A percentile compares a stretch with the other conserved stretches of the same genome.
Evolutionary conservation across 2,888 invertebrate genomes (phyloP).

Genomic region (Schrankia costaestrigalis): DNA sequence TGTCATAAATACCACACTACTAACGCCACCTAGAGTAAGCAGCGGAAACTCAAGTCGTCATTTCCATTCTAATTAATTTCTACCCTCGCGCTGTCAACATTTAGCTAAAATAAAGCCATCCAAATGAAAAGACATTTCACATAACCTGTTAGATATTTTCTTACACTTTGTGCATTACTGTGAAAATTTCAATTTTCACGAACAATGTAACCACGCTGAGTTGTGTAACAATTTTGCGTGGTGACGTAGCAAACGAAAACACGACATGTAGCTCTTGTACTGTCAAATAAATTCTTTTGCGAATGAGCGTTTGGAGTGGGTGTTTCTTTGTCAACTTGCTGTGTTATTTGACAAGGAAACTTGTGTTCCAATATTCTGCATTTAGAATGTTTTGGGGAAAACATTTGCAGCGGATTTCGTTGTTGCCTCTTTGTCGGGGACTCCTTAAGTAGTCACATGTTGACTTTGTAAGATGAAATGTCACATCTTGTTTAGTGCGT

Average conservation of each 20-base stretch:
- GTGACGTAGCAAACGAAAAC: conserved; percentile 20
- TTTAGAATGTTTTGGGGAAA: conserved; percentile 1
- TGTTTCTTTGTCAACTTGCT: conserved; percentile 17
- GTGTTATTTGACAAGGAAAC: conserved; percentile 20
- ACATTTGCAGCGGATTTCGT: conserved; percentile 2
- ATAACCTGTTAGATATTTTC: conserved; percentile 42
- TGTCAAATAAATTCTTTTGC: conserved; percentile 34
- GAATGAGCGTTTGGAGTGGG: conserved; percentile 24
- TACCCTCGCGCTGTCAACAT: conserved; percentile 19
- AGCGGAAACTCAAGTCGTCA: conserved; percentile 1
- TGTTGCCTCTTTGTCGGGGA: no score
- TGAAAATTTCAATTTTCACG: conserved; percentile 49
- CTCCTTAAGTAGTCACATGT: no score
- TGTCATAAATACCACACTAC: no score
- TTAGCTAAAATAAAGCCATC: conserved; percentile 23
- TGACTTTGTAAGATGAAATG: no score
- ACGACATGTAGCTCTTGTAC: conserved; percentile 23
- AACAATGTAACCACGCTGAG: conserved; percentile 37
- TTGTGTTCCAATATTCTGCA: conserved; percentile 11
- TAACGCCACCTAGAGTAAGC: conserved; percentile 21
- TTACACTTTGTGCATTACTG: conserved; percentile 34
- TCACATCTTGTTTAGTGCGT: no score
- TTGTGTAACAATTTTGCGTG: conserved; percentile 29
- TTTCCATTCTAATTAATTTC: conserved; percentile 25
- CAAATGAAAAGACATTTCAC: conserved; percentile 34